A percentile compares a stretch with the other conserved stretches of the same genome.
Evolutionary conservation across 2,797 vertebrate genomes (phyloP).

Genomic region (Phataginus tetradactyla): DNA sequence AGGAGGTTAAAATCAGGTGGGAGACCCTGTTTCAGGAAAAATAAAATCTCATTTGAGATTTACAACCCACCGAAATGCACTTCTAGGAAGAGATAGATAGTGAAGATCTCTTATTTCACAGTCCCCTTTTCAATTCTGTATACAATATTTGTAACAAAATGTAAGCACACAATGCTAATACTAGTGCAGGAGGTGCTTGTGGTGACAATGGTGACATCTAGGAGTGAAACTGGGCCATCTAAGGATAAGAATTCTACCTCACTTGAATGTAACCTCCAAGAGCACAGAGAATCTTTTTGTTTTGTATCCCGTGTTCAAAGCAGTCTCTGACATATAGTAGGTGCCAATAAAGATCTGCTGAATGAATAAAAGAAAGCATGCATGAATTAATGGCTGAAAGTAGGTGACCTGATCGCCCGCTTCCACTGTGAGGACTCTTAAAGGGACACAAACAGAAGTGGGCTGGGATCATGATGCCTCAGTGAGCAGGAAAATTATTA

Average conservation of each 20-base stretch:
- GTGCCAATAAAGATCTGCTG: neutral
- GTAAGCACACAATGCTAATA: neutral
- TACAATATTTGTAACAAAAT: neutral
- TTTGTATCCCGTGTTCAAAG: neutral
- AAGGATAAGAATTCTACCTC: neutral
- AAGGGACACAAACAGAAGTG: neutral
- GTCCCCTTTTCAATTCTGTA: neutral
- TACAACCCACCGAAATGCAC: neutral
- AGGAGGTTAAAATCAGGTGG: neutral
- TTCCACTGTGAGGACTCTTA: neutral
- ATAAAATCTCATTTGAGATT: neutral
- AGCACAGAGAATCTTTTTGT: neutral
- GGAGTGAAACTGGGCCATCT: neutral
- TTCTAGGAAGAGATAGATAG: neutral
- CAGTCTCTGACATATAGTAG: neutral
- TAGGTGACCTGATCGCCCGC: neutral
- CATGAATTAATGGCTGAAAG: conserved; percentile 1
- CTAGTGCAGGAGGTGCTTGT: neutral
- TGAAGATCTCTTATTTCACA: neutral
- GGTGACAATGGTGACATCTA: neutral
- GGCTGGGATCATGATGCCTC: neutral
- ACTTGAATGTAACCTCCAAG: neutral
- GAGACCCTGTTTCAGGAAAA: neutral
- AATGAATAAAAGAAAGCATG: conserved; percentile 24
- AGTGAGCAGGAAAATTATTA: neutral